Conservation (phyloP, 2,797 vertebrate genomes). For the Semaprochilodus insignis region DNA sequence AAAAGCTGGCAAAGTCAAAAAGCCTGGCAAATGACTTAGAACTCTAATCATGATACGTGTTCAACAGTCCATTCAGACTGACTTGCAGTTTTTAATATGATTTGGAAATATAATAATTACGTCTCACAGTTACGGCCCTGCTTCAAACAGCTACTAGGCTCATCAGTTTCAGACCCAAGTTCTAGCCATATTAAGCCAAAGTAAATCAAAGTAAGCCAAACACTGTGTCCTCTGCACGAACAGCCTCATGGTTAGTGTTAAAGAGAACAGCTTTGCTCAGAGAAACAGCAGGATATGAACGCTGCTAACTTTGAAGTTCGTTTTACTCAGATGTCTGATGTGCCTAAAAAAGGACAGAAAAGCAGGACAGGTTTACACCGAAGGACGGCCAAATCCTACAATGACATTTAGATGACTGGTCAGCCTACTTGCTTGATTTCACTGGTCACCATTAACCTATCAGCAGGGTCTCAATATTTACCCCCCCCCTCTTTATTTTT, state of each 20-base stretch:
- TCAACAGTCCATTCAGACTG: background rate
- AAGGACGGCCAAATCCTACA: background rate
- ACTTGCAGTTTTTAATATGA: background rate
- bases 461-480: too few species aligned
- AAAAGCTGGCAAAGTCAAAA: background rate
- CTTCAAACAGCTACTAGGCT: background rate
- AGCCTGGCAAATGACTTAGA: too few species aligned
- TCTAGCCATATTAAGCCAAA: background rate
- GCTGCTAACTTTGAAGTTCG: too few species aligned
- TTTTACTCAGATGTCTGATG: background rate
- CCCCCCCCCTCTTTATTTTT: too few species aligned
- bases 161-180: background rate
- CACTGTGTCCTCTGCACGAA: background rate
- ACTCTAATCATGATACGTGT: background rate
- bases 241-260: background rate
- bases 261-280: background rate
- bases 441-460: too few species aligned
- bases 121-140: background rate
- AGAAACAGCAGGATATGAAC: background rate
- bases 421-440: too few species aligned
- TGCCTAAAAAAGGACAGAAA: background rate
- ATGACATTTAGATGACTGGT: too few species aligned
- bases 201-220: background rate
- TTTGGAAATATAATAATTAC: background rate
- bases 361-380: background rate